Percentiles rank a stretch among this genome's conserved stretches.
These are phyloP conservation scores for Perodicticus potto DNA, from an alignment of 2,797 vertebrate species.

Conservation along the genomic window DNA sequence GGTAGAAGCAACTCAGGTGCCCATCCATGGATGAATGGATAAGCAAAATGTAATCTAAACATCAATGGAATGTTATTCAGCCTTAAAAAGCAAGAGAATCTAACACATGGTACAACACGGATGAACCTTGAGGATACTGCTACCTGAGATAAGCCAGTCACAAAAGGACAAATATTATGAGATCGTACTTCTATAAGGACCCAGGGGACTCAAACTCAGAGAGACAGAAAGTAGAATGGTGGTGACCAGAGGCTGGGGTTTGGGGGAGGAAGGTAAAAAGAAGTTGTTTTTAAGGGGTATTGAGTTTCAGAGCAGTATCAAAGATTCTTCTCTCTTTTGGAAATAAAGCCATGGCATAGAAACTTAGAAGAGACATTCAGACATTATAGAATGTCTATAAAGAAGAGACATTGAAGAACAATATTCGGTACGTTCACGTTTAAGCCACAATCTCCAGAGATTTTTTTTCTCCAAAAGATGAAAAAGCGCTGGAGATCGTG, in stretches of 20 bases:
- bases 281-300: background rate
- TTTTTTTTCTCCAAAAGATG: no score
- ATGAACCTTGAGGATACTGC: background rate
- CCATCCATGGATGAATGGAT: background rate
- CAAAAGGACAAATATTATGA: background rate
- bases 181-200: background rate
- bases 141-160: background rate
- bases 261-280: background rate
- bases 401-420: no score
- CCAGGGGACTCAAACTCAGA: background rate
- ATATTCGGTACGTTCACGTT: no score
- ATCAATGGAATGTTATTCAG: background rate
- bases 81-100: background rate
- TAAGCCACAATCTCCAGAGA: no score
- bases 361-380: no score
- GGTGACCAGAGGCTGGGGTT: background rate
- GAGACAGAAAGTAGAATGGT: background rate
- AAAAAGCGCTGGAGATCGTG: constrained; percentile 40
- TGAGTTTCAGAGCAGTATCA: background rate
- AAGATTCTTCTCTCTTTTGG: no score
- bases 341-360: no score
- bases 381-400: no score
- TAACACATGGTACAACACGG: background rate
- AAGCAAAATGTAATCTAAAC: background rate
- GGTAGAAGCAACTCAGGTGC: background rate